Conservation (phyloP, 1,140 invertebrate genomes). For the Papilio xuthus region DNA sequence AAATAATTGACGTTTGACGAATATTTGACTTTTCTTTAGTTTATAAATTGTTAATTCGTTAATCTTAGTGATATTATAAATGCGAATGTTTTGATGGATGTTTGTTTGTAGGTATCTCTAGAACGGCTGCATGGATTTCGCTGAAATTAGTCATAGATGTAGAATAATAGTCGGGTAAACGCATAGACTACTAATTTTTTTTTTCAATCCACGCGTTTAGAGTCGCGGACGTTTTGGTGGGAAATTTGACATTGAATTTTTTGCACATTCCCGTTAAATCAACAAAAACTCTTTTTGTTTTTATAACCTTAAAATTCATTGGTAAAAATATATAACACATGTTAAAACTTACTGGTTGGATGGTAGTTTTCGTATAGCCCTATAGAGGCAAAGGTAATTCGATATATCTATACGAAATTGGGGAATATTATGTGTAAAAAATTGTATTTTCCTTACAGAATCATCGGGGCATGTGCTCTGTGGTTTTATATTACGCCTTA, state of each 20-base stretch:
- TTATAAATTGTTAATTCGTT: too few relatives aligned
- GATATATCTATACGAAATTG: conserved; percentile 77
- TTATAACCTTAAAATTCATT: neutral
- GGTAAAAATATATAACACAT: conserved; percentile 19
- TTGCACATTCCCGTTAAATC: neutral
- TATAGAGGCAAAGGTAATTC: conserved; percentile 58
- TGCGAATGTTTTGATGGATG: too few relatives aligned
- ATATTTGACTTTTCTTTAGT: neutral
- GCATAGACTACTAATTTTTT: too few relatives aligned
- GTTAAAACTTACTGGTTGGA: conserved; percentile 28
- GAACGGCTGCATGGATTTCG: too few relatives aligned
- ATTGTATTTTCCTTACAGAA: conserved; percentile 72
- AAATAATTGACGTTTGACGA: too few relatives aligned
- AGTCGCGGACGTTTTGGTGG: too few relatives aligned
- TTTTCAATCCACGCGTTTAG: too few relatives aligned
- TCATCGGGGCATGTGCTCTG: conserved; percentile 66
- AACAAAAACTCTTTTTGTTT: neutral
- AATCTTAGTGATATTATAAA: too few relatives aligned
- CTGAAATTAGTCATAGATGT: too few relatives aligned
- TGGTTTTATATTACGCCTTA: conserved; percentile 67
- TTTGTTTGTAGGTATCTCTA: too few relatives aligned
- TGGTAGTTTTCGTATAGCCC: conserved; percentile 4
- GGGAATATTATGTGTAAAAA: conserved; percentile 68
- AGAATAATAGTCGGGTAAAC: too few relatives aligned
- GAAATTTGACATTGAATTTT: too few relatives aligned